Evolutionary conservation across 2,797 vertebrate species (phyloP), one percentile per base, ranked within the genome.

Genomic region (Enteromius trimaculatus): DNA sequence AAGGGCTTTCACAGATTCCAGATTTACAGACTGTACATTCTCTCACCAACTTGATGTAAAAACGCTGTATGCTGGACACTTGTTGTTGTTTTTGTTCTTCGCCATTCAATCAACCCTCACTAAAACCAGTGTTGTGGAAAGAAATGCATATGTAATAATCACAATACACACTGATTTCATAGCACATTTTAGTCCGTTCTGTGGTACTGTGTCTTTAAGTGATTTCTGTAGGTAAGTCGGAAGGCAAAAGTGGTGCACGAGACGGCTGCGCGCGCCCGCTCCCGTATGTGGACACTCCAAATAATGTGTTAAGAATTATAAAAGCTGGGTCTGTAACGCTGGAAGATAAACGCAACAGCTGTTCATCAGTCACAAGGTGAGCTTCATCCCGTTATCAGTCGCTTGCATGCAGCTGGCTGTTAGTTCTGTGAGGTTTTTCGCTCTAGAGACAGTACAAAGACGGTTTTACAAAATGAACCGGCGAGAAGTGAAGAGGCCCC

Each of bases 401-500:
- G 37, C n/a, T 1, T 44, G 47, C 19, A 31, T 26, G n/a, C 60
- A 16, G 31, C 2, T 49, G 13, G 26, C 4, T 58, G 62, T 77
- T 51, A 72, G 42, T 29, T 74, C n/a, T 37, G 14, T 44, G 14
- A n/a, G 69, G 42, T 78, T 77, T 21, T 49, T 70, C 34, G 11
- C 16, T 21, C 6, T 7, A 29, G 23, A 75, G 37, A 89, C 89
- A 84, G 86, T 93, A 94, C 93, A 95, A 95, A 95, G 92, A 77
- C 90, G 90, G 93, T 93, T 87, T 91, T 71, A 68, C 90, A 86
- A 92, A 91, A 94, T 91, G 93, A 92, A 92, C 93, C 95, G 94
- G 94, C 92, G 92, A 75, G 70, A 86, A 91, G 93, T 88, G 90
- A 90, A 84, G 86, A 89, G 94, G 94, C 93, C 94, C 95, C 93